Base-by-base conservation (phyloP, 2,888 invertebrate genomes). In the Apantesis nais region DNA sequence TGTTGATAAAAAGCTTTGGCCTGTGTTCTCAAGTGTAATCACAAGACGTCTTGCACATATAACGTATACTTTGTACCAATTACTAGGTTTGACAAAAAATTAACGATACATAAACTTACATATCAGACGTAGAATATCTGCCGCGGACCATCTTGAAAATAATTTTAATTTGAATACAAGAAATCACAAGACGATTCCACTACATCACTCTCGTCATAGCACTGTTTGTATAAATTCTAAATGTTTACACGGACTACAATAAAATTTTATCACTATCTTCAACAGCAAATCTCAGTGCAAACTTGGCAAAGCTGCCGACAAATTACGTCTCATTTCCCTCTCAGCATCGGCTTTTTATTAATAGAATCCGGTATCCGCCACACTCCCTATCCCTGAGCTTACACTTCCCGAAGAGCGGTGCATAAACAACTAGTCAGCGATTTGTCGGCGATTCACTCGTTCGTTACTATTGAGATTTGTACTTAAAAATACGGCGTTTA, bases 41-140 rank as follows among this genome's bases (percentile, higher is more conserved):
- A 41, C 19, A 62, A 39, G 37, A 22, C 48, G 8, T 48, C 48
- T 48, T 48, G 22, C 22, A 22, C 16, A 3, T 44, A 44, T 44
- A 48, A 22, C 16, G 4, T 44, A 44, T 44, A n/a, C 44, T 44
- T 44, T 14, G 1, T 25, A 55, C 19, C 31, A 61, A 62, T 34
- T n/a, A 34, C 52, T n/a, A 25, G 4, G n/a, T 39, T 55, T 66
- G 11, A 25, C 44, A 1, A 58, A 60, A 34, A 48, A 34, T 4
- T 60, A n/a, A 60, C 67, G 9, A 52, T n/a, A n/a, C 11, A 66
- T 64, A 12, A 71, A 78, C 95, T 95, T 85, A 94, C 94, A 94
- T 85, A 83, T 95, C 94, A 29, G 94, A 94, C 74, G 94, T 92
- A 74, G 95, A 94, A 83, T 91, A 94, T 88, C 95, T 91, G 76